These are phyloP conservation scores for Melanotaenia trifasciata DNA, from an alignment of 2,797 vertebrate genomes.

Conservation along the genomic window DNA sequence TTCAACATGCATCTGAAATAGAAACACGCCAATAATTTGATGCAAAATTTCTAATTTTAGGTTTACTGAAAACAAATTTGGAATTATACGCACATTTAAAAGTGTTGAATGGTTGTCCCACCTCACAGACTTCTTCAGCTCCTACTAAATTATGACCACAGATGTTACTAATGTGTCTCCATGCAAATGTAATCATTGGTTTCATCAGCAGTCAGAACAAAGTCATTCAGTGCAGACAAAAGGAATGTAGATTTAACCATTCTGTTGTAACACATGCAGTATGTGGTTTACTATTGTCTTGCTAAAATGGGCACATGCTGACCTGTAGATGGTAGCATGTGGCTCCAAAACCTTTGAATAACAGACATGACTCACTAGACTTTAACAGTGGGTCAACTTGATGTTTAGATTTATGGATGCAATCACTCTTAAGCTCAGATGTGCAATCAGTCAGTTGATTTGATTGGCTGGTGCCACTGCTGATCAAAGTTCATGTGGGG, in stretches of 20 bases:
- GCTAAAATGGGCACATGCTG: too few relatives aligned
- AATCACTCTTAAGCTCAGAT: background rate
- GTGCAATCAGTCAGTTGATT: background rate
- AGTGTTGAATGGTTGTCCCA: background rate
- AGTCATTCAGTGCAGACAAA: background rate
- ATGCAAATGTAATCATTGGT: background rate
- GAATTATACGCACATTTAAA: too few relatives aligned
- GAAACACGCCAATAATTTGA: too few relatives aligned
- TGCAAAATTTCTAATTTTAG: too few relatives aligned
- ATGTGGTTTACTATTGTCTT: background rate
- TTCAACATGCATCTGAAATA: too few relatives aligned
- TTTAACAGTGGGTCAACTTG: background rate
- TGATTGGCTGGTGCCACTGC: background rate
- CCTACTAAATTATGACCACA: background rate
- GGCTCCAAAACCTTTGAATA: background rate
- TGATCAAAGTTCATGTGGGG: too few relatives aligned
- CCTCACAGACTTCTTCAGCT: background rate
- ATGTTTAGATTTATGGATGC: too few relatives aligned
- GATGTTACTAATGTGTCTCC: too few relatives aligned
- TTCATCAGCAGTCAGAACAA: background rate
- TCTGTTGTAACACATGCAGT: background rate
- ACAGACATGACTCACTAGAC: background rate
- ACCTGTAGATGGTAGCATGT: background rate
- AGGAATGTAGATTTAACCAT: background rate
- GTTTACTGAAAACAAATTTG: too few relatives aligned